These are phyloP conservation scores for Pristionchus entomophagus DNA, from an alignment of 2,888 invertebrate species.

Conservation along the genomic window DNA sequence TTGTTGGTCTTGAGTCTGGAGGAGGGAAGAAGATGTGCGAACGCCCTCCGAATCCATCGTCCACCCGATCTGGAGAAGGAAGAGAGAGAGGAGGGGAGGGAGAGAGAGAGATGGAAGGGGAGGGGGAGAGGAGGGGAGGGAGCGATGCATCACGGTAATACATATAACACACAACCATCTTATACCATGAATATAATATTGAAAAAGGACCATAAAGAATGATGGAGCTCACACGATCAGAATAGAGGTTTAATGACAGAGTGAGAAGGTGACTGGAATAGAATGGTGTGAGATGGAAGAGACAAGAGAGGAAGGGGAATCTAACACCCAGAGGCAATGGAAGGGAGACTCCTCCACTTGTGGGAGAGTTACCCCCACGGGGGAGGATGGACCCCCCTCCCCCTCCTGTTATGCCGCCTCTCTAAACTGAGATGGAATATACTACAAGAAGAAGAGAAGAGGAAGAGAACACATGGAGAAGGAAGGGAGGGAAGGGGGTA, in stretches of 20 bases:
- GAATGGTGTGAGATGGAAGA: neutral
- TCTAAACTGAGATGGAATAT: slow-evolving; percentile 31
- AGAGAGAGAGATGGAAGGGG: neutral
- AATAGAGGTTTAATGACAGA: neutral
- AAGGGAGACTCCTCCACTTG: neutral
- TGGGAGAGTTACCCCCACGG: slow-evolving; percentile 12
- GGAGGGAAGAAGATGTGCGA: slow-evolving; percentile 1
- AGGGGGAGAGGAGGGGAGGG: neutral
- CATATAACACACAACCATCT: too few species aligned
- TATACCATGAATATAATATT: too few species aligned
- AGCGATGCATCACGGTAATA: too few species aligned
- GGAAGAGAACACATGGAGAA: neutral
- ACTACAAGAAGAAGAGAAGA: slow-evolving; percentile 7
- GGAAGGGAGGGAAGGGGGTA: neutral
- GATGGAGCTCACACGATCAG: neutral
- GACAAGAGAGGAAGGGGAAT: neutral
- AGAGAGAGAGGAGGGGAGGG: neutral
- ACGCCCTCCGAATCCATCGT: neutral
- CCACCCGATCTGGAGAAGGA: slow-evolving; percentile 5
- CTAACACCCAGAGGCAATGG: neutral
- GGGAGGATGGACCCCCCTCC: neutral
- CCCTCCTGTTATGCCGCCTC: neutral
- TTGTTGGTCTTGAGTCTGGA: slow-evolving; percentile 18
- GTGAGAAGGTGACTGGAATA: neutral
- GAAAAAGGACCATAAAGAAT: neutral